These are phyloP conservation scores for Lineus longissimus DNA, from an alignment of 1,140 invertebrate genomes.

Conservation along the genomic window DNA sequence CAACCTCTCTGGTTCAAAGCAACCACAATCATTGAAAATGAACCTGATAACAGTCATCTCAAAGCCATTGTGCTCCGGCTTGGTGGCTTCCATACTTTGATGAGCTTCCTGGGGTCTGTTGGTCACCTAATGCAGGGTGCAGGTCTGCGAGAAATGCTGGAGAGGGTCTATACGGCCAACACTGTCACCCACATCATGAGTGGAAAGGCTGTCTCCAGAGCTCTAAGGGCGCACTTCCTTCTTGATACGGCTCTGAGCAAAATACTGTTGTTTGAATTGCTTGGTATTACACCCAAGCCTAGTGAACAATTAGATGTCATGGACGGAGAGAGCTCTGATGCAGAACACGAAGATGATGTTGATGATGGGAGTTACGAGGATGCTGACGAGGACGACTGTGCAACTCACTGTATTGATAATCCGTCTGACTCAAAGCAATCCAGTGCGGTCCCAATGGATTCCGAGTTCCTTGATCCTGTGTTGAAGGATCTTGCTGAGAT, in stretches of 20 bases:
- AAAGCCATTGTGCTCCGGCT: conserved; percentile 18
- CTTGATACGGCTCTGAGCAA: conserved; percentile 20
- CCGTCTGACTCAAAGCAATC: too few species aligned
- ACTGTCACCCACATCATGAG: conserved; percentile 46
- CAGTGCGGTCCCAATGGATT: too few species aligned
- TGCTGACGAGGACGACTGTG: too few species aligned
- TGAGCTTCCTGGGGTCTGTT: conserved; percentile 31
- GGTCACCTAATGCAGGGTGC: conserved; percentile 27
- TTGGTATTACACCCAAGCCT: too few species aligned
- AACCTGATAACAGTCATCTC: conserved; percentile 13
- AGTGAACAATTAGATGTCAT: too few species aligned
- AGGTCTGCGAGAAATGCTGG: conserved; percentile 23
- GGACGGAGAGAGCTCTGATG: too few species aligned
- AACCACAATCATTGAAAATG: conserved; percentile 15
- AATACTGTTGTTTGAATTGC: too few species aligned
- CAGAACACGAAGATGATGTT: too few species aligned
- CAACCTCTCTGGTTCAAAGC: conserved; percentile 35
- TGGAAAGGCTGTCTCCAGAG: conserved; percentile 49
- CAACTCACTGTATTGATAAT: too few species aligned
- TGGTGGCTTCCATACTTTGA: conserved; percentile 29
- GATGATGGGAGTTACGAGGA: too few species aligned
- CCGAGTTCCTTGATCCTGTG: too few species aligned
- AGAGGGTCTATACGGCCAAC: conserved; percentile 25
- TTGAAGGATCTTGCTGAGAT: too few species aligned
- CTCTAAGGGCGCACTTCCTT: conserved; percentile 49